Base-by-base conservation (phyloP, 1,140 invertebrate species). In the Pentalonia nigronervosa region DNA sequence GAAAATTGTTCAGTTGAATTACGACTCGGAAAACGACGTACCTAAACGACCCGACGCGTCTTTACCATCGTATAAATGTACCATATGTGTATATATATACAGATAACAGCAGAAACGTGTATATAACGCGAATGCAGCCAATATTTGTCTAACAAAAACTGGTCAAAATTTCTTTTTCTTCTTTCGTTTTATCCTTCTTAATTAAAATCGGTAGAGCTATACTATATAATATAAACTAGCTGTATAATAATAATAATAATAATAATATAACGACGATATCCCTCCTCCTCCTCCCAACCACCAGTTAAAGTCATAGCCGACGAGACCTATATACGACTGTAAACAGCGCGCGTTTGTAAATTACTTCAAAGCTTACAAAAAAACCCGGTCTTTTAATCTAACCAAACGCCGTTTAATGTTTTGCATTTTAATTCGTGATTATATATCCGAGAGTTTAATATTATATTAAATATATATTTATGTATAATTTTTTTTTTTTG, bases 201-300 rank as follows among this genome's bases (percentile, higher is more conserved):
- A 88, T 88, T 88, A 53, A 88, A 88, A 88, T 50, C 34, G n/a
- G 86, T 34, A 88, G 47, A 88, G 11, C 8, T 47, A 23, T 84
- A 84, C 8, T 87, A 36, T 17, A n/a, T 41, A n/a, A 41, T 41
- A 41, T 23, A 47, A 1, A 88, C 17, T 53, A 21, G 0, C 47
- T 50, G 11, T 41, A n/a, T 67, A 67, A n/a, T 67, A 67, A n/a
- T 67, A 67, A 56, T 25, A 41, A 41, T 41, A 56, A 60, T 25
- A 60, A 60, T 60, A 60, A 56, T 56, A 60, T 11, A 30, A 60
- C 9, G 30, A 30, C 56, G 25, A 60, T 67, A 67, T n/a, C 60
- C 11, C 60, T 67, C 11, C 30, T 67, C 11, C 30, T n/a, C 60
- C 11, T n/a, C 3, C 9, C 30, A n/a, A 67, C 11, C 60, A 8